Evolutionary conservation across 2,888 invertebrate genomes (phyloP).

Genomic region (Drosophila formosana): DNA sequence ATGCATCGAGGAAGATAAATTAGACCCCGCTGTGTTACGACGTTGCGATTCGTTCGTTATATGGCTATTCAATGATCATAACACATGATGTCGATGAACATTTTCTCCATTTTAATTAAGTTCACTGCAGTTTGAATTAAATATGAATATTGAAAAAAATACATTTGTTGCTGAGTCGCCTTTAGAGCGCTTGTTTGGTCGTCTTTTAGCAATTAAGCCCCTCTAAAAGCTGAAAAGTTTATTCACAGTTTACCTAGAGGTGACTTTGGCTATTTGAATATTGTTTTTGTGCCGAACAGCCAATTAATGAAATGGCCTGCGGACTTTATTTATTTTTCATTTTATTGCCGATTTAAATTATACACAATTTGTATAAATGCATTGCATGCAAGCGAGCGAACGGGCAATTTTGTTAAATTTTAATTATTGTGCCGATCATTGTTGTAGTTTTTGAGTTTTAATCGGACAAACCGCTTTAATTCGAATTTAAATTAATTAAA

Average conservation of each 20-base stretch:
- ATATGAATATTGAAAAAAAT: not conserved
- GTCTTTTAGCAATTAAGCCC: not conserved
- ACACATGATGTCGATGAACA: not conserved
- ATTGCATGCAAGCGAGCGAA: conserved; percentile 23
- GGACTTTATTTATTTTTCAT: conserved; percentile 39
- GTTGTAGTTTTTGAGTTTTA: conserved; percentile 73
- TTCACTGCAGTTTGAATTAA: not conserved
- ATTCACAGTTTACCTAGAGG: not conserved
- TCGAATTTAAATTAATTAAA: conserved; percentile 81
- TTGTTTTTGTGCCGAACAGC: conserved; percentile 18
- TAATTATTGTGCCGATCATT: conserved; percentile 65
- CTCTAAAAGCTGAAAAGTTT: not conserved
- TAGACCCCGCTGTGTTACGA: conserved; percentile 41
- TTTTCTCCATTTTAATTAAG: not conserved
- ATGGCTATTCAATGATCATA: not conserved
- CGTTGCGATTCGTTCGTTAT: conserved; percentile 4
- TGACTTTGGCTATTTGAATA: not conserved
- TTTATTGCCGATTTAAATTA: conserved; percentile 48
- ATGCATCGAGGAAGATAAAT: conserved; percentile 57
- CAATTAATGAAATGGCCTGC: conserved; percentile 56
- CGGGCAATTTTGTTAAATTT: conserved; percentile 58
- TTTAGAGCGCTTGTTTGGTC: not conserved
- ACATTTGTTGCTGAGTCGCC: not conserved
- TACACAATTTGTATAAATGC: conserved; percentile 51
- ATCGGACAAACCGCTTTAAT: conserved; percentile 76